Base-by-base conservation (phyloP, 2,113 vertebrate genomes). In the Dipodomys ordii region DNA sequence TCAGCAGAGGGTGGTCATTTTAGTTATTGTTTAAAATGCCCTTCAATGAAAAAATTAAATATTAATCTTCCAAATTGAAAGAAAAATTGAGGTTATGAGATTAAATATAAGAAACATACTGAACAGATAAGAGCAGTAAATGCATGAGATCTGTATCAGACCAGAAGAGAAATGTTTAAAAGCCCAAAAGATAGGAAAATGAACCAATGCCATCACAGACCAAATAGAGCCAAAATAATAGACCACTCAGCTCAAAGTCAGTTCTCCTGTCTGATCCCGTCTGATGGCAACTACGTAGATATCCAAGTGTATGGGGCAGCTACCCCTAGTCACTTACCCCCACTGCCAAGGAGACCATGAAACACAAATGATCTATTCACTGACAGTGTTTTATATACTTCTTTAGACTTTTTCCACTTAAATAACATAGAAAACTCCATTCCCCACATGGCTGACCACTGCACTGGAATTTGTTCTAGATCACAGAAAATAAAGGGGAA, bases 221-320 rank as follows among this genome's bases (percentile, higher is more conserved):
- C 25, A 49, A 39, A 53, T 2, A 62, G 30, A 85, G 32, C 60
- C 53, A 78, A 84, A 77, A 68, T 44, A 78, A 89, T 3, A 69
- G 60, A 69, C 3, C 1, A 0, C 7, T 32, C 15, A 9, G 28
- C 27, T 85, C 39, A 64, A 83, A 85, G 28, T 25, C 39, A 84
- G 9, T 49, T 67, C 19, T 27, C 19, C 11, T 3, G 20, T 71
- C 53, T 73, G 30, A 82, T 73, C 28, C n/a, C 16, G 39, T 39
- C 39, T 39, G 35, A 10, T 22, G 23, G 39, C 62, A 3, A 46
- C 11, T n/a, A 67, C 60, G 8, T 20, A 0, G n/a, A 4, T 8
- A n/a, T 3, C 28, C 9, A 83, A 32, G 28, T 7, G 1, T 39
- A 0, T 1, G 1, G n/a, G 49, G 39, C 2, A 23, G 64, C 0